Conservation (phyloP, 53 echinoderm and acorn worm species). For the Holothuria scabra region DNA sequence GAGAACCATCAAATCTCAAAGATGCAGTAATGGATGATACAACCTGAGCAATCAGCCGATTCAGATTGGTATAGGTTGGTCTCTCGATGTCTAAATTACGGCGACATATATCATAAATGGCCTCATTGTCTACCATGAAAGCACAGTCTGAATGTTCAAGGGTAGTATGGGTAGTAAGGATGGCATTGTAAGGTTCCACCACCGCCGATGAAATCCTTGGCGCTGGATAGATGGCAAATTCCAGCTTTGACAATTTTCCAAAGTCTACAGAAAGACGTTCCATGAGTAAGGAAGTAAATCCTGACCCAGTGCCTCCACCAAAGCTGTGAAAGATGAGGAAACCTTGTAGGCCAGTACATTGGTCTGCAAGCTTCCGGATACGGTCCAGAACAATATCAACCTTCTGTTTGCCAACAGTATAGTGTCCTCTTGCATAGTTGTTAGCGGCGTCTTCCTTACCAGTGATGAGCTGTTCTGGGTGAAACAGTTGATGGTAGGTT, state of each 20-base stretch:
- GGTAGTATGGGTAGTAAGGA: background rate
- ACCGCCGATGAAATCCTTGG: slow-evolving; percentile 50
- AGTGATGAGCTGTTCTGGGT: too few relatives aligned
- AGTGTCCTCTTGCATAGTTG: background rate
- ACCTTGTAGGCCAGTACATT: slow-evolving; percentile 69
- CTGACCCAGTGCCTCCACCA: too few relatives aligned
- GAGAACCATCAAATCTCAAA: slow-evolving; percentile 54
- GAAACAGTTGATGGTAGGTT: too few relatives aligned
- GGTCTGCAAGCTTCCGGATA: slow-evolving; percentile 41
- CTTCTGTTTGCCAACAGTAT: slow-evolving; percentile 3
- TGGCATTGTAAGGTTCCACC: background rate
- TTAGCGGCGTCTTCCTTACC: background rate
- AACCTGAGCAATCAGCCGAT: slow-evolving; percentile 46
- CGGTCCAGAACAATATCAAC: background rate
- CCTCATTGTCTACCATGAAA: slow-evolving; percentile 48
- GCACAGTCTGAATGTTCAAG: slow-evolving; percentile 52
- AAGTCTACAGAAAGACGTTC: slow-evolving; percentile 55
- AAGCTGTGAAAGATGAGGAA: slow-evolving; percentile 28
- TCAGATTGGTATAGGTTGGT: slow-evolving; percentile 71
- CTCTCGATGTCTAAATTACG: slow-evolving; percentile 33
- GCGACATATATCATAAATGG: too few relatives aligned
- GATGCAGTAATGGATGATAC: slow-evolving; percentile 39
- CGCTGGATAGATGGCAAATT: slow-evolving; percentile 39
- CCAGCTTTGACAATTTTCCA: slow-evolving; percentile 55
- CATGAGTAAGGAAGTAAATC: too few relatives aligned